A percentile compares a stretch with the other conserved stretches of the same genome.
Conservation (phyloP, 2,888 invertebrate genomes). For the Yponomeuta evonymella region DNA sequence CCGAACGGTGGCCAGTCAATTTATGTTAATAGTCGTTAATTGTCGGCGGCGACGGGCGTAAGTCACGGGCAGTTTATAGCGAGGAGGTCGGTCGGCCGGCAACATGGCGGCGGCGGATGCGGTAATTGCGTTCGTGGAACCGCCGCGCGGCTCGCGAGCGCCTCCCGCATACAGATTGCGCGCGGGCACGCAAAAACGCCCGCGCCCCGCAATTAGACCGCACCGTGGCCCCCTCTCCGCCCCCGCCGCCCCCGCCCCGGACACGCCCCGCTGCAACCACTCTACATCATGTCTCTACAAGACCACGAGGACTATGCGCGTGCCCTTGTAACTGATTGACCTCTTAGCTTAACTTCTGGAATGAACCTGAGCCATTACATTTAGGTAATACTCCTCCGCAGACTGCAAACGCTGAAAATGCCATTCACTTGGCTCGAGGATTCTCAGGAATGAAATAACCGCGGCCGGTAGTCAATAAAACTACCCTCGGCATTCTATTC, state of each 20-base stretch:
- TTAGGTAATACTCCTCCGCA: neutral
- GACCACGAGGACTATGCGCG: too few species aligned
- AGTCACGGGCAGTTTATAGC: slow-evolving; percentile 30
- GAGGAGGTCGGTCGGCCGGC: slow-evolving; percentile 22
- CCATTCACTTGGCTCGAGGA: too few species aligned
- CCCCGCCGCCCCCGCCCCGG: slow-evolving; percentile 14
- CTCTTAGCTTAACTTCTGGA: too few species aligned
- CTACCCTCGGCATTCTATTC: too few species aligned
- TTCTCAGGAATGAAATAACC: too few species aligned
- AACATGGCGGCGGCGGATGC: slow-evolving; percentile 70
- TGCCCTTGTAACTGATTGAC: too few species aligned
- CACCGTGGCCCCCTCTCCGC: slow-evolving; percentile 21
- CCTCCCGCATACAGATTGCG: slow-evolving; percentile 54
- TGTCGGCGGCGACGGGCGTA: slow-evolving; percentile 35
- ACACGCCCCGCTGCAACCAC: neutral
- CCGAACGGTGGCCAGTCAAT: slow-evolving; percentile 25
- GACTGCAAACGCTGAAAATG: neutral
- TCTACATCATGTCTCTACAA: too few species aligned
- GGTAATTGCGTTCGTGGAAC: slow-evolving; percentile 70
- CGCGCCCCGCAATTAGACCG: slow-evolving; percentile 42
- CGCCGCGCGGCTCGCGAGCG: slow-evolving; percentile 27
- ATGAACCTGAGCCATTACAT: too few species aligned
- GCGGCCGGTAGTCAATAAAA: too few species aligned
- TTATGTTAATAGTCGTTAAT: slow-evolving; percentile 57
- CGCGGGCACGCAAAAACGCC: slow-evolving; percentile 47